These are phyloP conservation scores for Ammospiza maritima DNA, from an alignment of 2,797 vertebrate species.

Conservation along the genomic window DNA sequence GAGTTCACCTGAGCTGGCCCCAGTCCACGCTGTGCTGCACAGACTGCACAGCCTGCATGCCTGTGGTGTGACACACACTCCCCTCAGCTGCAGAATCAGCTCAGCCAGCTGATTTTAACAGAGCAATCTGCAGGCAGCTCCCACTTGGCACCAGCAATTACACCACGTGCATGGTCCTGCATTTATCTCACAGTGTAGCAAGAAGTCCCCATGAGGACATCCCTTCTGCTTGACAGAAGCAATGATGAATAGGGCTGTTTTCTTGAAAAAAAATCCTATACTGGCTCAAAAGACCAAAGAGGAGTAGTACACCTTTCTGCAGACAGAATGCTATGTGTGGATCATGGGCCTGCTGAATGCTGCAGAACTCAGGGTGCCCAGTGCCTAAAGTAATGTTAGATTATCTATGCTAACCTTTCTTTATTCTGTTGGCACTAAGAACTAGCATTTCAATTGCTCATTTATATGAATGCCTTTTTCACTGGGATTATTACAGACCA, in stretches of 20 bases:
- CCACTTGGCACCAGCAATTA: background rate
- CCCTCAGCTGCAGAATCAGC: background rate
- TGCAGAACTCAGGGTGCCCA: background rate
- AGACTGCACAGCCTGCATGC: background rate
- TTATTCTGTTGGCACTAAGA: background rate
- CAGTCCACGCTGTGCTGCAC: background rate
- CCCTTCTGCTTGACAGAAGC: background rate
- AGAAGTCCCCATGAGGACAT: background rate
- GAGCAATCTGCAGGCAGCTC: background rate
- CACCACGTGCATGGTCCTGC: background rate
- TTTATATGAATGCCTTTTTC: background rate
- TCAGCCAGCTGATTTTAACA: background rate
- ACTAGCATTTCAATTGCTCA: background rate
- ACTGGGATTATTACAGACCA: background rate
- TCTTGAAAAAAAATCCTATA: background rate
- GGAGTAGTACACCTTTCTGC: background rate
- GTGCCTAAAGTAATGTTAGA: background rate
- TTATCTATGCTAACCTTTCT: background rate
- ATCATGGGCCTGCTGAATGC: accelerated
- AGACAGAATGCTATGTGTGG: accelerated
- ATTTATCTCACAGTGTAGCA: background rate
- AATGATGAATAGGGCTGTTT: background rate
- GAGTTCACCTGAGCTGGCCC: background rate
- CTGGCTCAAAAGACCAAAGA: background rate
- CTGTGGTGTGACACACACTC: accelerated